Evolutionary conservation across 2,797 vertebrate genomes (phyloP), one percentile per base, ranked within the genome.

Genomic region (Lepus oiostolus): DNA sequence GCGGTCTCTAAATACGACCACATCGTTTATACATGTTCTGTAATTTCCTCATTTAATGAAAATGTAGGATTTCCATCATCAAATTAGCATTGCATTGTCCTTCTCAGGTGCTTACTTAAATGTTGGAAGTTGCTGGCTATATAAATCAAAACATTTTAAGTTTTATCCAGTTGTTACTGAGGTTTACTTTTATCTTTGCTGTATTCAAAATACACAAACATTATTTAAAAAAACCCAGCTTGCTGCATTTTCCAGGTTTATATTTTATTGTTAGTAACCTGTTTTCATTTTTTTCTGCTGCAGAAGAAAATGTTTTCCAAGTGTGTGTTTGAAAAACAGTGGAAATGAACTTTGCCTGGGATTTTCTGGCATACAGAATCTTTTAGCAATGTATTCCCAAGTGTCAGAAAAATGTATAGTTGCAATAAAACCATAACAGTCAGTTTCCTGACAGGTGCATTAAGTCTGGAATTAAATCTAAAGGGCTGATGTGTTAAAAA

Each of bases 391-490:
- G 4, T 80, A 13, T 86, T 93, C 94, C 85, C 12, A 42, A 72
- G 4, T 88, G 28, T 74, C 81, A 86, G 72, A 81, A 93, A 97
- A 92, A 77, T 70, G 74, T 24, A 77, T 0, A 30, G 96, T 88
- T 77, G 88, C 89, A 1, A 58, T 94, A 91, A 97, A 95, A 95
- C 67, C n/a, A 5, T 3, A 0, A 0, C 47, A 0, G 2, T 50
- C 94, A 60, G 52, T 80, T 95, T 90, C 50, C 21, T 0, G 71
- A 95, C 38, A 90, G 95, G 0, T 52, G 58, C 68, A 63, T 50
- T 87, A 94, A 30, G 85, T 32, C 54, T 75, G 72, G 62, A 91
- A 90, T 96, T 83, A 93, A 96, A 93, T 85, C 79, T 74, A 38
- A 86, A 91, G 96, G 72, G 62, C 58, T 16, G 38, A 32, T 86